Evolutionary conservation across 2,797 vertebrate genomes (phyloP).

Genomic region (Neopelma chrysocephalum): DNA sequence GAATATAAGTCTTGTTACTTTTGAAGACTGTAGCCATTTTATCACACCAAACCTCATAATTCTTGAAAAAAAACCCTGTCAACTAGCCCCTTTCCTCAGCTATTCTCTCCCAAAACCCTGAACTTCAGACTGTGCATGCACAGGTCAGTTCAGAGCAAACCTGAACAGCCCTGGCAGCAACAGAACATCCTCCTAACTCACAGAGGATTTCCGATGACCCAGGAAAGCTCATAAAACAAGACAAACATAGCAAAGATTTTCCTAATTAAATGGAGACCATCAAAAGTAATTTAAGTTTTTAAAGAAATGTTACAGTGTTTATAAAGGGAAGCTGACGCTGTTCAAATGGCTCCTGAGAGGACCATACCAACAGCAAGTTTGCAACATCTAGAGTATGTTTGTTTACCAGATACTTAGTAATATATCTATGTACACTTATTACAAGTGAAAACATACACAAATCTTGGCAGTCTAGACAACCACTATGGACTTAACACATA

Average conservation of each 20-base stretch:
- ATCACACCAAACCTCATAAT: neutral
- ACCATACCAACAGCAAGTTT: neutral
- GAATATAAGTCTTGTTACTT: neutral
- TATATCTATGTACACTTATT: conserved; percentile 14
- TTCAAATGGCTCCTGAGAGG: conserved; percentile 43
- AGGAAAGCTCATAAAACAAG: neutral
- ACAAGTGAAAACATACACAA: conserved; percentile 12
- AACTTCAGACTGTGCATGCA: neutral
- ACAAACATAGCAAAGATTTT: neutral
- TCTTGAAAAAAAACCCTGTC: neutral
- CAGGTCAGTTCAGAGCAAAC: neutral
- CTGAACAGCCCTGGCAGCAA: neutral
- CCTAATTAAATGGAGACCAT: conserved; percentile 42
- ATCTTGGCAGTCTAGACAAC: neutral
- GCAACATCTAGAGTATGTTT: conserved; percentile 1
- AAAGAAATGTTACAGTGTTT: conserved; percentile 10
- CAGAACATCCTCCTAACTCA: neutral
- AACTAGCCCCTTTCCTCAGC: neutral
- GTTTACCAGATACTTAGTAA: conserved; percentile 5
- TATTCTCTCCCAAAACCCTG: neutral
- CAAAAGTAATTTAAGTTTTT: conserved; percentile 29
- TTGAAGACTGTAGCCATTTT: neutral
- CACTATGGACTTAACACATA: neutral
- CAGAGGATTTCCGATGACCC: neutral
- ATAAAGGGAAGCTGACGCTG: neutral